Evolutionary conservation across 2,888 invertebrate species (phyloP).

Genomic region (Synanthedon myopaeformis): DNA sequence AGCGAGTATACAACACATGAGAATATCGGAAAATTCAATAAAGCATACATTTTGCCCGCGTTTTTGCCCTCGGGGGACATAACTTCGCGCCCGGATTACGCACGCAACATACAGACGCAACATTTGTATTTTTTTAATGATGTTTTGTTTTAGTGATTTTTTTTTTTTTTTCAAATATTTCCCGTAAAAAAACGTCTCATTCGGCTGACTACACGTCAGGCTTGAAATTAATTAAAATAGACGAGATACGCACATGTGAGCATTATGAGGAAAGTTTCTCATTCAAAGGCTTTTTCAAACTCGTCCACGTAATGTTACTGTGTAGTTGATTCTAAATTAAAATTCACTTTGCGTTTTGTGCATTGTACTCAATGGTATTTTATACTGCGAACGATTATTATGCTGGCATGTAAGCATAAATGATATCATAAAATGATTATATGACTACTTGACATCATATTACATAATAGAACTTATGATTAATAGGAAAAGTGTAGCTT

Average conservation of each 20-base stretch:
- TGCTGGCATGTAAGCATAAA: too few species aligned
- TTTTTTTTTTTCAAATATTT: background rate
- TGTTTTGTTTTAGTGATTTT: background rate
- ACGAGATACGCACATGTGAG: background rate
- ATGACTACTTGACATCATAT: too few species aligned
- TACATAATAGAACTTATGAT: too few species aligned
- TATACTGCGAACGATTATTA: too few species aligned
- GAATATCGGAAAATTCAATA: background rate
- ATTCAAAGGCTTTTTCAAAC: too few species aligned
- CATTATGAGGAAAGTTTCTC: background rate
- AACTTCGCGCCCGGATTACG: background rate
- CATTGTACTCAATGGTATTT: too few species aligned
- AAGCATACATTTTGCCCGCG: conserved; percentile 2
- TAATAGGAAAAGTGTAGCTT: too few species aligned
- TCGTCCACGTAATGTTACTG: too few species aligned
- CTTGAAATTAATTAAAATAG: background rate
- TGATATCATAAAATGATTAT: too few species aligned
- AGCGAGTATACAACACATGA: background rate
- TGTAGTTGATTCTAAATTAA: too few species aligned
- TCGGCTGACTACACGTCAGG: background rate
- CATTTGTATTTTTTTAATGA: background rate
- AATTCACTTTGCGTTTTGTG: too few species aligned
- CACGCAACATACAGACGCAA: background rate
- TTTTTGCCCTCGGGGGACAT: background rate
- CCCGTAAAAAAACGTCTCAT: background rate